phyloP scores from a whole-genome alignment of 2,888 invertebrate species.

The Eumerus sabulonum region DNA sequence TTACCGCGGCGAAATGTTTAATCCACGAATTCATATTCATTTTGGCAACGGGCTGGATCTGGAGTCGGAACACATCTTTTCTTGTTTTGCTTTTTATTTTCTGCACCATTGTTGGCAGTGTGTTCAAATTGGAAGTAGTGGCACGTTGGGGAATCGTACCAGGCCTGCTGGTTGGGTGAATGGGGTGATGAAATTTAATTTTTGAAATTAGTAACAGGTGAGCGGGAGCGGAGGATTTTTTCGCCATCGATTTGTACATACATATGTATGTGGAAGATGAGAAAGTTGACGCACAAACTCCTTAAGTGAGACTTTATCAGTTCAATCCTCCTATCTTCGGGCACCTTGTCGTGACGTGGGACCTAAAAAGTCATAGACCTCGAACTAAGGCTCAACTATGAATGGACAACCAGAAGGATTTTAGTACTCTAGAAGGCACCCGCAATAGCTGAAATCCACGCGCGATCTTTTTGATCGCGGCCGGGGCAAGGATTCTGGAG shows the following conservation, averaged over 20 bases:
- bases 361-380: too few species aligned
- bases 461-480: too few species aligned
- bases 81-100: neutral
- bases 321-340: too few species aligned
- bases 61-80: neutral
- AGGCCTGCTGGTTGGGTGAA: slow-evolving; percentile 28
- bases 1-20: slow-evolving; percentile 60
- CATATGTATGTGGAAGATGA: too few species aligned
- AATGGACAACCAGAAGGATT: too few species aligned
- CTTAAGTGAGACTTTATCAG: too few species aligned
- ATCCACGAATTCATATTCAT: slow-evolving; percentile 67
- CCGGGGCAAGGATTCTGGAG: too few species aligned
- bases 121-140: slow-evolving; percentile 65
- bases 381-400: too few species aligned
- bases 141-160: slow-evolving; percentile 47
- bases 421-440: too few species aligned
- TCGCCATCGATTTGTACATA: neutral
- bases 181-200: slow-evolving; percentile 56
- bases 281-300: too few species aligned
- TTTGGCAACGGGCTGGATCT: slow-evolving; percentile 34
- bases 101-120: slow-evolving; percentile 38
- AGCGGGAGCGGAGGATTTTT: slow-evolving; percentile 8
- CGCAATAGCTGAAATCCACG: too few species aligned
- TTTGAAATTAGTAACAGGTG: slow-evolving; percentile 43
- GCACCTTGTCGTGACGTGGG: too few species aligned